Base-by-base conservation (phyloP, 2,797 vertebrate species). In the Carcharodon carcharias region DNA sequence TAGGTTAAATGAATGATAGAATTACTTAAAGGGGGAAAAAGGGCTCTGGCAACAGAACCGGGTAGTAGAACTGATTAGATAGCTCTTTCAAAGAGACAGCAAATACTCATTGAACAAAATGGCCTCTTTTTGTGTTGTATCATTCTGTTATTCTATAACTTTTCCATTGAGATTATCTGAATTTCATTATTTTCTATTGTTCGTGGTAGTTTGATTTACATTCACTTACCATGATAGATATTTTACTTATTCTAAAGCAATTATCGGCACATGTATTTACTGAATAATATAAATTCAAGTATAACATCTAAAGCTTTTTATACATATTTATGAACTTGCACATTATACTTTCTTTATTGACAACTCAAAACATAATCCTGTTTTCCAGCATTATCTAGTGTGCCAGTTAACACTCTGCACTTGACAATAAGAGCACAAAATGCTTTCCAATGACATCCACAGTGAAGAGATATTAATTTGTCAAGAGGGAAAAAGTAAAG, bases 401-500 rank as follows among this genome's bases (percentile, higher is more conserved):
- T 93, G 91, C 61, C 61, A 93, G 63, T 26, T 23, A 77, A 93
- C 93, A 45, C 26, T 93, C n/a, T 40, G 91, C 63, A 93, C 40
- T 93, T 93, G 63, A 65, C n/a, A 93, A 93, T 40, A 93, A 65
- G 91, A 93, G 91, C 45, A 23, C 18, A 45, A 67, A 93, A 65
- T 45, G 61, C n/a, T 93, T 65, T 67, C 45, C 82, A 50, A 85
- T 50, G 45, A 50, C 82, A 85, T 93, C 63, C 91, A 67, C 21
- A 45, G 61, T 65, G 91, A 85, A 85, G 82, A 85, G 82, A 85
- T 85, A 85, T 40, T 93, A 65, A 93, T 93, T 93, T 93, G 89
- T 93, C 91, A 93, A 93, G 18, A 93, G 91, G 63, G n/a, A 65
- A 67, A 45, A 93, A 67, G 91, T 31, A 93, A 93, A 93, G 56